A percentile compares a stretch with the other conserved stretches of the same genome.
Evolutionary conservation across 2,113 vertebrate genomes (phyloP).

Genomic region (Campylomormyrus numenius): DNA sequence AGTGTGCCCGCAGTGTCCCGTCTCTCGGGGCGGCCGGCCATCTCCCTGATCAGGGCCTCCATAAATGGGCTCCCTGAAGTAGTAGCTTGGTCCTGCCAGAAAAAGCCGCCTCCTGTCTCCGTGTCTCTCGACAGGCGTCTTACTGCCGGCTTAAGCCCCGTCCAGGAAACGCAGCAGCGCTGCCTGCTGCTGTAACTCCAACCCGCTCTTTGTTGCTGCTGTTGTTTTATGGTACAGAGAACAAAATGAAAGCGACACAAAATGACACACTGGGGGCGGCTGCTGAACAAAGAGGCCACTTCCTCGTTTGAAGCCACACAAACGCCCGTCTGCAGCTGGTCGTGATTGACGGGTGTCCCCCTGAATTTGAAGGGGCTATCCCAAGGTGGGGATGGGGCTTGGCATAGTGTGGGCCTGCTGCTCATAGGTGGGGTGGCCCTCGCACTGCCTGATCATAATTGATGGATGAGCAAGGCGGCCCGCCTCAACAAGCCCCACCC

Average conservation of each 20-base stretch:
- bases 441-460: conserved; percentile 86
- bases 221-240: conserved; percentile 20
- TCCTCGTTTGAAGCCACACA: conserved; percentile 30
- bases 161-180: conserved; percentile 17
- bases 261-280: conserved; percentile 23
- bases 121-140: conserved; percentile 31
- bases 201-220: conserved; percentile 31
- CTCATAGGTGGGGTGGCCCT: conserved; percentile 65
- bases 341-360: background rate
- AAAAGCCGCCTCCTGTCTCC: conserved; percentile 39
- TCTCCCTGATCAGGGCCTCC: conserved; percentile 18
- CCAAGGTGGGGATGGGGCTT: conserved; percentile 48
- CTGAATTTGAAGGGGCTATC: conserved; percentile 48
- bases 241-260: conserved; percentile 15
- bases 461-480: conserved; percentile 75
- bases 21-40: background rate
- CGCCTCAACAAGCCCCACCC: conserved; percentile 82
- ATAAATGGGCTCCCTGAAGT: conserved; percentile 26
- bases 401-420: conserved; percentile 57
- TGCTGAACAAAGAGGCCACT: conserved; percentile 37
- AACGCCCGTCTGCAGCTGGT: conserved; percentile 13
- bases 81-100: conserved; percentile 22
- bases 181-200: conserved; percentile 25
- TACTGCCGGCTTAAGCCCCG: conserved; percentile 24
- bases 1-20: background rate